Evolutionary conservation across 2,113 vertebrate species (phyloP).

Genomic region (Colossoma macropomum): DNA sequence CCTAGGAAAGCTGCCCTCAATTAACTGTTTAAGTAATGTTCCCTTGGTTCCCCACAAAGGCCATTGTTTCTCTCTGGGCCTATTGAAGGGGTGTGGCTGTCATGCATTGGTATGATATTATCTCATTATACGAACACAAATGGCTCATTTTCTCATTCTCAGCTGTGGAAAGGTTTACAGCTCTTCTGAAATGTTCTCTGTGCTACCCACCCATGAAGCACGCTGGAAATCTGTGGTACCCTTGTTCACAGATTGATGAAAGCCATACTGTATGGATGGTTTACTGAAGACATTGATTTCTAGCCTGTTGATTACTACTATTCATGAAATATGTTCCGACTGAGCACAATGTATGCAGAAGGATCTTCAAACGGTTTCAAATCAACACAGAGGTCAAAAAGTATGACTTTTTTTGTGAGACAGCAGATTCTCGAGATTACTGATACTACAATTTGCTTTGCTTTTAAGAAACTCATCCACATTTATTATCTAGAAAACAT

Average conservation of each 20-base stretch:
- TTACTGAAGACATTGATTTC: not conserved
- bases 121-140: constrained; percentile 4
- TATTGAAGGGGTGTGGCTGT: not conserved
- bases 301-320: not conserved
- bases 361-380: not conserved
- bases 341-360: not conserved
- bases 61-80: not conserved
- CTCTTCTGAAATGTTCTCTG: not conserved
- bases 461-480: not conserved
- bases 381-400: no score
- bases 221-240: not conserved
- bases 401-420: no score
- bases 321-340: not conserved
- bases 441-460: no score
- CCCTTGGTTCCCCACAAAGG: not conserved
- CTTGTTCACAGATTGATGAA: not conserved
- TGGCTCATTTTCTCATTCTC: not conserved
- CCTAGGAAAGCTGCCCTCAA: not conserved
- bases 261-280: not conserved
- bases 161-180: not conserved
- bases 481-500: not conserved
- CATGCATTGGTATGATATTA: not conserved
- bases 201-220: not conserved
- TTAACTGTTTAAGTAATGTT: not conserved
- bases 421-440: no score